Evolutionary conservation across 2,113 vertebrate genomes (phyloP).

Genomic region (Piprites chloris): DNA sequence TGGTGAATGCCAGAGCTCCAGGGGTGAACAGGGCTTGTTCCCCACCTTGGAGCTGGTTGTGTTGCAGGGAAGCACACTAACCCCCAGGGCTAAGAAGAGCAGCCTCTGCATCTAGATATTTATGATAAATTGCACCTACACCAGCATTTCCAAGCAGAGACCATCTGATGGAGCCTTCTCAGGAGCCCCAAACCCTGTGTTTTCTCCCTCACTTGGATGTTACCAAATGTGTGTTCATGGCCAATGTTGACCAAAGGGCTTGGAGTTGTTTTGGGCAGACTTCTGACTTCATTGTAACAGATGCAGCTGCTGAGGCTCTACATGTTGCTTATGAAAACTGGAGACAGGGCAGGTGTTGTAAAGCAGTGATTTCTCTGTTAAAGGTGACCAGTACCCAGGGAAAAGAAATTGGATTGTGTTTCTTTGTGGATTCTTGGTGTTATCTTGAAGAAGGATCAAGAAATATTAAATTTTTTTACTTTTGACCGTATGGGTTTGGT

Average conservation of each 20-base stretch:
- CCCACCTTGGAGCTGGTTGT: background rate
- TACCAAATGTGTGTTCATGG: background rate
- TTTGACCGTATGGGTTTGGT: background rate
- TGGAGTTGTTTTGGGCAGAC: background rate
- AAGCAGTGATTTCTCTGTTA: background rate
- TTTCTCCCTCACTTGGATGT: background rate
- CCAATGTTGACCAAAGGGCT: background rate
- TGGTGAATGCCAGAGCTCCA: background rate
- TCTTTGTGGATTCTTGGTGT: background rate
- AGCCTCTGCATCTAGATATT: background rate
- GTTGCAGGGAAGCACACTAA: background rate
- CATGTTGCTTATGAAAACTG: background rate
- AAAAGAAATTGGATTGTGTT: background rate
- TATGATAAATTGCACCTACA: background rate
- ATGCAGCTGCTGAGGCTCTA: background rate
- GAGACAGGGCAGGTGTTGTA: background rate
- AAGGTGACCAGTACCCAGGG: background rate
- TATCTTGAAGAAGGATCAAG: background rate
- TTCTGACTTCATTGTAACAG: background rate
- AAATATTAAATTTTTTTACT: background rate
- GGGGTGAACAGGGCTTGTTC: background rate
- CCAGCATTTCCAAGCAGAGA: background rate
- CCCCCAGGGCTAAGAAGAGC: background rate
- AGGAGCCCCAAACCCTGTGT: background rate
- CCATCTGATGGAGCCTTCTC: constrained; percentile 16